Conservation (phyloP, 1,140 invertebrate genomes). For the Drosophila orena region DNA sequence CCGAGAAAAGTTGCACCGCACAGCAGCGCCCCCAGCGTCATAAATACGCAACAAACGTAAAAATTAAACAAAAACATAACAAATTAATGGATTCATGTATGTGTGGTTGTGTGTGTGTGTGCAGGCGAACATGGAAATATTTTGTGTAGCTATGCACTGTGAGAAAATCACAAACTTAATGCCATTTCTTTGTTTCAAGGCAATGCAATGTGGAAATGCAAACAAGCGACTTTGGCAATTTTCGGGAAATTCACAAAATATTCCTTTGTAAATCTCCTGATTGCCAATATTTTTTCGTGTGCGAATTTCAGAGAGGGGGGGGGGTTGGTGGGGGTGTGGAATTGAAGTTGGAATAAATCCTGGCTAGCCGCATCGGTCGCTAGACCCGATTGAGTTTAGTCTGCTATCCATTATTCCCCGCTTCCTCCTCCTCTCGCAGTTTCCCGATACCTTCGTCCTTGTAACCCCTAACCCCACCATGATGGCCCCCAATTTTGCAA, state of each 20-base stretch:
- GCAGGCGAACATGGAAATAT: constrained; percentile 28
- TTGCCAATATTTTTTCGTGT: neutral
- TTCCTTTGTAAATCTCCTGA: neutral
- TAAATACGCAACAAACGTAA: constrained; percentile 72
- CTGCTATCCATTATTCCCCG: neutral
- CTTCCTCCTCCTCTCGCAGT: too few species aligned
- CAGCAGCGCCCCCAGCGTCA: constrained; percentile 41
- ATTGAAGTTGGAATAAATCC: neutral
- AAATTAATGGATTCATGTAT: constrained; percentile 37
- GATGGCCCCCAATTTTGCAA: neutral
- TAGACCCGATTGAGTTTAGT: constrained; percentile 11
- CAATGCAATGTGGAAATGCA: too few species aligned
- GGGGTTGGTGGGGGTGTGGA: too few species aligned
- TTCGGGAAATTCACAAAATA: too few species aligned
- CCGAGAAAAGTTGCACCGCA: constrained; percentile 23
- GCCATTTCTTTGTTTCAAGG: too few species aligned
- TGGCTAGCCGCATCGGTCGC: constrained; percentile 61
- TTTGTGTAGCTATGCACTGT: constrained; percentile 27
- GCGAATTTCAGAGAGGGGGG: too few species aligned
- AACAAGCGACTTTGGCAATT: neutral
- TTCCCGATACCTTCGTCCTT: neutral
- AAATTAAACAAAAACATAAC: constrained; percentile 68
- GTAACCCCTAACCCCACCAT: too few species aligned
- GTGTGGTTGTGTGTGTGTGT: neutral
- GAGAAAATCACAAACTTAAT: neutral